Base-by-base conservation (phyloP, 2,113 vertebrate species). In the Myxocyprinus asiaticus region DNA sequence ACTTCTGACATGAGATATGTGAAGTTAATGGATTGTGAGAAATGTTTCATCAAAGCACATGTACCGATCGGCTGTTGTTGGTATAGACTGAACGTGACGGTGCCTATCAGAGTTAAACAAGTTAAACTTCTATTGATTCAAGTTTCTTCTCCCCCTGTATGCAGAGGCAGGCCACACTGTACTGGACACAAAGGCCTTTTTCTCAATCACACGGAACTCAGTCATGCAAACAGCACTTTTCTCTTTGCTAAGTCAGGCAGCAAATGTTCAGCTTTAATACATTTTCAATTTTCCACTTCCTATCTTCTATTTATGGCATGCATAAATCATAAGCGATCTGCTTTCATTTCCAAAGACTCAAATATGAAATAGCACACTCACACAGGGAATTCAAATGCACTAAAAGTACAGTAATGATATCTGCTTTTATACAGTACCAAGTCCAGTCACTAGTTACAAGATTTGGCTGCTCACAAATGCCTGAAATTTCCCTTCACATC, bases 201-300 rank as follows among this genome's bases (percentile, higher is more conserved):
- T n/a, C 12, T n/a, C 55, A 58, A 58, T 58, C 55, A n/a, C 4
- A 58, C 6, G n/a, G n/a, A 12, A 58, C 6, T 58, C 7, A 58
- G 4, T 15, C 14, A 58, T 58, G 5, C 22, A 44, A 47, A 45
- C 22, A 33, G 22, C 22, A 69, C 66, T 48, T 67, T 66, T 53
- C 22, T 68, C 48, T 2, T 50, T 47, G 72, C 45, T 67, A 65
- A 70, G 68, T 77, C 74, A 77, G 66, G 67, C 80, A 58, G 70
- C 62, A 72, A 72, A 77, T 72, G 74, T 82, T 82, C 67, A 55
- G 80, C 80, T 82, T 82, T 77, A 67, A 82, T 77, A 72, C 80
- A 22, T 77, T 82, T 82, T 82, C 80, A 82, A 72, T 82, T 82
- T 82, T 77, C 80, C 80, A 70, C 80, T 59, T 76, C 66, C 67